Base-by-base conservation (phyloP, 30 jellyfish, hydroid and myxozoan genomes). In the Chironex yamaguchii region DNA sequence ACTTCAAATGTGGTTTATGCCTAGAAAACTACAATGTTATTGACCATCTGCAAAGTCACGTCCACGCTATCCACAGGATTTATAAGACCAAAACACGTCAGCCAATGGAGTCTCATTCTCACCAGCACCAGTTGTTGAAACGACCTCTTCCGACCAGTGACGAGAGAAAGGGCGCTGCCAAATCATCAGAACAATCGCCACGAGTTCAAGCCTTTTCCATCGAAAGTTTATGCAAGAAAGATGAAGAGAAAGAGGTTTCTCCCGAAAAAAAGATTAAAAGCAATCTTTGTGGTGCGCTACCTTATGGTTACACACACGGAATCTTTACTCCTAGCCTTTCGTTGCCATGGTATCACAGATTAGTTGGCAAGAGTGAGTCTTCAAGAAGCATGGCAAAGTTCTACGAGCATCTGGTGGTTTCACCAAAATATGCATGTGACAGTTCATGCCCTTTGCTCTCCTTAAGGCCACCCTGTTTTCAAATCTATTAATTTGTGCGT, bases 1-100 rank as follows among this genome's bases (percentile, higher is more conserved):
- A 51, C 25, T 94, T 17, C 82, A 73, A 87, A 32, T 94, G 99
- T 49, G 99, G 95, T 2, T 64, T 75, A 67, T 94, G 99, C 76
- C 81, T 77, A 30, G 66, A 67, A 22, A 34, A 67, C 29, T 94
- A 62, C 84, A 20, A 69, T 21, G 29, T 79, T 29, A 77, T 84
- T 11, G 97, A 88, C 33, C n/a, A 48, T 12, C 89, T 94, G 9
- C 88, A 85, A 23, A 71, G 11, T 22, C 99, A 94, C 50, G 66
- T 85, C 0, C 85, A 27, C 29, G 30, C 27, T 13, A 65, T 29
- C 52, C 88, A 62, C 17, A 17, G 58, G 9, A 17, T 6, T 17
- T 17, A 42, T 42, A 42, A 42, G 17, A 9, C 17, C 58, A 42
- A 17, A 42, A 9, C 58, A 42, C 13, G 13, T 17, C 58, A 9